These are phyloP conservation scores for Azemiops feae DNA, from an alignment of 2,113 vertebrate species.

Conservation along the genomic window DNA sequence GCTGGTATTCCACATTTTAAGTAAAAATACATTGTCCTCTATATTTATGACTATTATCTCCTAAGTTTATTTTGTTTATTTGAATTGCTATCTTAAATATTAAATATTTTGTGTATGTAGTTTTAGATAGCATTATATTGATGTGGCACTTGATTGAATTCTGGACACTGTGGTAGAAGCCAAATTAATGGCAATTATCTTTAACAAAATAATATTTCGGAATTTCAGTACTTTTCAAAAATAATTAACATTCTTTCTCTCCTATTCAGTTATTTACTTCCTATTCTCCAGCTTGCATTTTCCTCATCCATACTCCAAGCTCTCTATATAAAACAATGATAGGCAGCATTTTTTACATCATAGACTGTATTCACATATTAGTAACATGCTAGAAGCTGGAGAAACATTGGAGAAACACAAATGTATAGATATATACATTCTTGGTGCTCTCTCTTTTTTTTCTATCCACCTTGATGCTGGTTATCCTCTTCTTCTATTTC, in stretches of 20 bases:
- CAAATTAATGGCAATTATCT: background rate
- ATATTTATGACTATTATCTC: background rate
- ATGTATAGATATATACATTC: background rate
- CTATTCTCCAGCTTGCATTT: background rate
- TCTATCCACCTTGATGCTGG: background rate
- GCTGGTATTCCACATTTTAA: fast-evolving
- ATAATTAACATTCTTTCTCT: background rate
- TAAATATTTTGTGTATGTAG: background rate
- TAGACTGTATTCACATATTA: background rate
- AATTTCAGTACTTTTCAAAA: background rate
- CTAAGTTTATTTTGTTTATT: background rate
- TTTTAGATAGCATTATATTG: background rate
- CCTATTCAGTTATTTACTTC: background rate
- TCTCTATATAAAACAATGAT: background rate
- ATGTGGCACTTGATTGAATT: background rate
- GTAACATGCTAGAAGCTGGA: background rate
- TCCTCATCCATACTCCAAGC: background rate
- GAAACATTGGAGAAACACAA: background rate
- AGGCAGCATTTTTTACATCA: background rate
- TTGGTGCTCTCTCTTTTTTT: background rate
- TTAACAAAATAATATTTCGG: background rate
- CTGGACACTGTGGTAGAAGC: background rate
- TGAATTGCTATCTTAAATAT: background rate
- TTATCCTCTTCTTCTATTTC: background rate
- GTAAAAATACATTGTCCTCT: background rate